Base-by-base conservation (phyloP, 2,797 vertebrate species). In the Thunnus albacares region DNA sequence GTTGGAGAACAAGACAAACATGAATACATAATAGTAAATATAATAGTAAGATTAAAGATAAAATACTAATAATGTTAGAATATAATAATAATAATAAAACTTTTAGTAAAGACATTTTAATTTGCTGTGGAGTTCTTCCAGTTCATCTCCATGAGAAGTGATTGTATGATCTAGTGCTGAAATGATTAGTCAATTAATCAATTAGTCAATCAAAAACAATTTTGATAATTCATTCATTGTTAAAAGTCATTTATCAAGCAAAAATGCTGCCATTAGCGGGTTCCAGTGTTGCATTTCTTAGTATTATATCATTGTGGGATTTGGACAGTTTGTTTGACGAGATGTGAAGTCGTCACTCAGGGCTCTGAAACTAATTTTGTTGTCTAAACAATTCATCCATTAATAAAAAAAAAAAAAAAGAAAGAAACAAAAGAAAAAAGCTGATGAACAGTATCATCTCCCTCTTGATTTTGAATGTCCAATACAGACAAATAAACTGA, bases 241-340 rank as follows among this genome's bases (percentile, higher is more conserved):
- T 72, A 17, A 13, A 68, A 72, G 35, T 81, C 8, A 74, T 49
- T 35, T 35, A 35, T 35, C 35, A 35, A 35, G 35, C 35, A 35
- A 35, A 38, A 38, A 38, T 11, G 38, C 11, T 10, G 11, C 38
- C 17, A 33, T 57, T 57, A 43, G 22, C 13, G 11, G 20, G 1
- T 18, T 59, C n/a, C 15, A 35, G 22, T 41, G 1, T 43, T 22
- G 7, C 4, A 55, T 53, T 51, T 41, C 8, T 35, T 24, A 5
- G n/a, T 20, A 1, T 38, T 38, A 38, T 38, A 38, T 38, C 10
- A 38, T 10, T 38, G 35, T 38, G 24, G n/a, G 45, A 28, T 41
- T 49, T 47, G 33, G 43, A 30, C 4, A n/a, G 49, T 15, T 64
- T 14, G 10, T 33, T 33, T 6, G 30, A 33, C 6, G 5, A 6